Conservation (phyloP, 2,888 invertebrate species). For the Noctua fimbriata region DNA sequence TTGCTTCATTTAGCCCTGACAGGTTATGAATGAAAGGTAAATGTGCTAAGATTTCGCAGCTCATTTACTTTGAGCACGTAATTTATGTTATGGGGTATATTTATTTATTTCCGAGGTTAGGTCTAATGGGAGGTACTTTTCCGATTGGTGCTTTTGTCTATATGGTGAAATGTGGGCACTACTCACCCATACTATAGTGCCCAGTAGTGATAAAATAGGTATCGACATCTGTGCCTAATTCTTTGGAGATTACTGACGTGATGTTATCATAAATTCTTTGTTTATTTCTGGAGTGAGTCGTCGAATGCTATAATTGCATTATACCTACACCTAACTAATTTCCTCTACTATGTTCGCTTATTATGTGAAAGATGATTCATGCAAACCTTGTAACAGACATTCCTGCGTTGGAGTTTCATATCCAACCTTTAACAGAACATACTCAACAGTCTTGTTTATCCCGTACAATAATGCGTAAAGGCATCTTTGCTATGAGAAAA, state of each 20-base stretch:
- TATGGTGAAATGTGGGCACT: background rate
- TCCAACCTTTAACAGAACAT: conserved; percentile 8
- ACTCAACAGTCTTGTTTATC: conserved; percentile 1
- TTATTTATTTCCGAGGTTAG: conserved; percentile 41
- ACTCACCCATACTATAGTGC: background rate
- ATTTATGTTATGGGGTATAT: conserved; percentile 32
- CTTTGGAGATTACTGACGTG: background rate
- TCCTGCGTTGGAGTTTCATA: background rate
- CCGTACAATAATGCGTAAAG: conserved; percentile 35
- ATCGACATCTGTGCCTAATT: background rate
- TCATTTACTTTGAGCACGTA: conserved; percentile 46
- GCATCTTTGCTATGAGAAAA: conserved; percentile 40
- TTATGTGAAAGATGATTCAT: conserved; percentile 23
- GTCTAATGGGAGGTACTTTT: conserved; percentile 22
- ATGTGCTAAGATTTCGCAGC: conserved; percentile 43
- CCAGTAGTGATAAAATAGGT: background rate
- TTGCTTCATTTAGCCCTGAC: conserved; percentile 59
- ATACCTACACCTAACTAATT: background rate
- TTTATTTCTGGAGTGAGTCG: background rate
- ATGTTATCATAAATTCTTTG: background rate
- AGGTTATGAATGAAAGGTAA: conserved; percentile 48
- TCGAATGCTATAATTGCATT: background rate
- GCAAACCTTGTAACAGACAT: conserved; percentile 7
- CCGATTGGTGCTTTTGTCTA: conserved; percentile 7
- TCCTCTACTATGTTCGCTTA: background rate